Base-by-base conservation (phyloP, 2,797 vertebrate species). In the Otolemur crassicaudatus region DNA sequence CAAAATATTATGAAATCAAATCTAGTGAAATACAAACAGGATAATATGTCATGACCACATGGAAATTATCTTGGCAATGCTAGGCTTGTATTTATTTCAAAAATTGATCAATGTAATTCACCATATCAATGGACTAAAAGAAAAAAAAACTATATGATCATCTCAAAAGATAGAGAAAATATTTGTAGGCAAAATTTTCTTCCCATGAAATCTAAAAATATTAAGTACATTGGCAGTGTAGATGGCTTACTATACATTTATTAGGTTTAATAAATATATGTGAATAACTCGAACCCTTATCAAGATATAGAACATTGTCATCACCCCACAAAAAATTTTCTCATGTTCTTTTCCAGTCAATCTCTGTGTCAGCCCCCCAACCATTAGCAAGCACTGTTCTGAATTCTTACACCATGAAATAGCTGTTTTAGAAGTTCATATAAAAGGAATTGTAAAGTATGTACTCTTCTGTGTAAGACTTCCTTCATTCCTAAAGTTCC, bases 181-280 rank as follows among this genome's bases (percentile, higher is more conserved):
- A 53, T 87, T 92, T 94, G 82, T 84, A 95, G 75, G 69, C 25
- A 95, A 97, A 95, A 40, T 70, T 60, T 89, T 82, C 34, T 86
- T 96, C 60, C 84, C 46, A 23, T 46, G 34, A 95, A 86, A 87
- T 65, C 23, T 25, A 89, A 27, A 94, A 75, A 56, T 90, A 88
- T 69, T 85, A 87, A 73, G 37, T 49, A 29, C 53, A 58, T 58
- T 80, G 22, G n/a, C n/a, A 58, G n/a, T 58, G 53, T 80, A 37
- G 53, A 22, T 58, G 77, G 22, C 22, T 80, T 58, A n/a, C 77
- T 80, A 6, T 49, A 53, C 34, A 90, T 90, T 37, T 90, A 12
- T 61, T 87, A 53, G 94, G 19, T 92, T 46, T 85, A 58, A 65
- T 19, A 13, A 82, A 63, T 73, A 84, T 4, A 63, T 37, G 34